These are phyloP conservation scores for Acronicta leporina DNA, from an alignment of 2,888 invertebrate species.

Conservation along the genomic window DNA sequence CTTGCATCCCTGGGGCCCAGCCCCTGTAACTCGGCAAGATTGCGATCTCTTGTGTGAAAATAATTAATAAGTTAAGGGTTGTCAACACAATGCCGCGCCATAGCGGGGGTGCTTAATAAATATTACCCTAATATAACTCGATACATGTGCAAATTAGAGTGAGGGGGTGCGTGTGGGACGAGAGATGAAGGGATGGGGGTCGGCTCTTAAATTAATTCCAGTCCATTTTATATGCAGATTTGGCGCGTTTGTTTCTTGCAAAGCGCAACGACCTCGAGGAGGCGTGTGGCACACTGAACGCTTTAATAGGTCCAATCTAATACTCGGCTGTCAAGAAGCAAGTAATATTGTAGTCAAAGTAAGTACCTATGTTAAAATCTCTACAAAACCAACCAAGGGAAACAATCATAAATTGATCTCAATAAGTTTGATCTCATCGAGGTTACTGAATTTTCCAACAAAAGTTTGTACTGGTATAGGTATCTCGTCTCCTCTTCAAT, in stretches of 20 bases:
- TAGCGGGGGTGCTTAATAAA: conserved; percentile 51
- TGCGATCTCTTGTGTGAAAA: conserved; percentile 53
- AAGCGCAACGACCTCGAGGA: conserved; percentile 37
- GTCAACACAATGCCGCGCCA: conserved; percentile 33
- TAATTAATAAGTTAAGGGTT: conserved; percentile 59
- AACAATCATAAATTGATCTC: not conserved
- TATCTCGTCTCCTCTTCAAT: conserved; percentile 4
- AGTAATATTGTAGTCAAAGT: not conserved
- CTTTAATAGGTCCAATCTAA: not conserved
- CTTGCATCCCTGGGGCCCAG: not conserved
- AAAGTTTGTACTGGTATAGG: conserved; percentile 8
- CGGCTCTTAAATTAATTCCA: conserved; percentile 35
- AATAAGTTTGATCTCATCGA: conserved; percentile 2
- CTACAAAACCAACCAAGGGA: not conserved
- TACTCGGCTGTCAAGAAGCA: not conserved
- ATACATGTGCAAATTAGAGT: conserved; percentile 28
- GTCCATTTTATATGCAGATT: conserved; percentile 58
- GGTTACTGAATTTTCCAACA: conserved; percentile 42
- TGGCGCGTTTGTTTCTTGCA: conserved; percentile 30
- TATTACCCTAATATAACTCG: conserved; percentile 59
- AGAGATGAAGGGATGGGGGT: not conserved
- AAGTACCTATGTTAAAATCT: too few species aligned
- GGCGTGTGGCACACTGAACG: conserved; percentile 2
- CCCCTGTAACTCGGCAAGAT: conserved; percentile 12
- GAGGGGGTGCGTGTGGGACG: not conserved